Evolutionary conservation across 2,113 vertebrate species (phyloP), one percentile per base, ranked within the genome.

Genomic region (Balaeniceps rex): DNA sequence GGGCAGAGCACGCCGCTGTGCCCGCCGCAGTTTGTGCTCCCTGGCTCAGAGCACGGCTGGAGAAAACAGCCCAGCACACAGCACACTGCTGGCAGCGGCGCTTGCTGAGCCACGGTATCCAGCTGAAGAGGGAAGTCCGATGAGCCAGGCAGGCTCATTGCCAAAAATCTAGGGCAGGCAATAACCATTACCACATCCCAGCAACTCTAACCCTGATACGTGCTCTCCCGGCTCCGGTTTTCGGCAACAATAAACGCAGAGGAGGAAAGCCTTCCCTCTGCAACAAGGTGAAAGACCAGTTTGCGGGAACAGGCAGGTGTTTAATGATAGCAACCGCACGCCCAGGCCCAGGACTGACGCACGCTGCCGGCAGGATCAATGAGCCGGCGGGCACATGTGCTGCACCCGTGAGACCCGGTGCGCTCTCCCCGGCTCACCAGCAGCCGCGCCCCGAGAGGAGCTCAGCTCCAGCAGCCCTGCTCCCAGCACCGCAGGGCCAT

Each of bases 1-100:
- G 61, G 31, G 64, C 64, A 77, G 60, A 19, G 57, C 5, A 0
- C 5, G 1, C 18, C 5, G 57, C 29, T 2, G 0, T 8, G 34
- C 36, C 15, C 2, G 2, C 13, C 9, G 2, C 33, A 6, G 9
- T 47, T 69, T 18, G 26, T 28, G 46, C n/a, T 51, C 46, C 49
- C 46, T 0, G 3, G 42, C 42, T 55, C 0, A 1, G 19, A 44
- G 19, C 47, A 14, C 22, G 0, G 1, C 57, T n/a, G 38, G 29
- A n/a, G 58, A 15, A 13, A 16, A 47, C 54, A 57, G 26, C 46
- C 60, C 2, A 6, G 54, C 68, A 26, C 34, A 3, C 29, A 25
- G 65, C 38, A 10, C 24, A 1, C 15, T 3, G 7, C 49, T 8
- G 36, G 42, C 57, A 58, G 34, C 4, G 1, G 36, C 0, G 1